A percentile compares a stretch with the other conserved stretches of the same genome.
phyloP scores from a whole-genome alignment of 2,113 vertebrate genomes.

The Ceratotherium simum region DNA sequence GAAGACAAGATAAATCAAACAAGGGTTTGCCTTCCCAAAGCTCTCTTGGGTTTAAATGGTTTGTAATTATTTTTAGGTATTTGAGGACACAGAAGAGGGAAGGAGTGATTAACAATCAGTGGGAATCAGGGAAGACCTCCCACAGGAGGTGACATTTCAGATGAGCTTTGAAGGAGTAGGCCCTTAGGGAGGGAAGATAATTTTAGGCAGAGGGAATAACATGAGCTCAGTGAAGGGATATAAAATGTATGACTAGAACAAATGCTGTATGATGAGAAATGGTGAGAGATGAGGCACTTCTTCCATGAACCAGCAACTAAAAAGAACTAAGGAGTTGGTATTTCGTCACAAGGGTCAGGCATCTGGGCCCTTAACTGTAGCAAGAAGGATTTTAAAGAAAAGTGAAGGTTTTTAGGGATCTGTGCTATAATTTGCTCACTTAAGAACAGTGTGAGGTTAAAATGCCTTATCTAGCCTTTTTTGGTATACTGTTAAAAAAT shows the following conservation, averaged over 20 bases:
- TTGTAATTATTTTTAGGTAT: slow-evolving; percentile 37
- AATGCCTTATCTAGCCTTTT: neutral
- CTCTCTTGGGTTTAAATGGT: neutral
- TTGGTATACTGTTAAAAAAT: neutral
- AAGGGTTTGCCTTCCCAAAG: slow-evolving; percentile 21
- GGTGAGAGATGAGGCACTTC: neutral
- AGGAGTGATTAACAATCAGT: neutral
- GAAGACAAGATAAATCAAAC: neutral
- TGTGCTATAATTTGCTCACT: slow-evolving; percentile 18
- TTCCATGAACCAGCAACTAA: neutral
- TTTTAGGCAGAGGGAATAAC: neutral
- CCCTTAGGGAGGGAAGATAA: neutral
- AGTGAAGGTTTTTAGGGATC: neutral
- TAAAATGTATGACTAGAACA: neutral
- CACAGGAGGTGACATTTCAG: neutral
- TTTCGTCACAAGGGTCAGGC: neutral
- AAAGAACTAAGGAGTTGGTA: neutral
- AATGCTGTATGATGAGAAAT: neutral
- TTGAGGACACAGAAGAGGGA: neutral
- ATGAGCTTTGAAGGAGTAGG: neutral
- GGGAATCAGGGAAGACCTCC: neutral
- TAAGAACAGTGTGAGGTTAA: neutral
- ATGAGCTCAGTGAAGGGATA: neutral
- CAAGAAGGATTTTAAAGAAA: neutral
- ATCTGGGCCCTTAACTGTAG: neutral